These are phyloP conservation scores for Antennarius maculatus DNA, from an alignment of 2,797 vertebrate species.

Conservation along the genomic window DNA sequence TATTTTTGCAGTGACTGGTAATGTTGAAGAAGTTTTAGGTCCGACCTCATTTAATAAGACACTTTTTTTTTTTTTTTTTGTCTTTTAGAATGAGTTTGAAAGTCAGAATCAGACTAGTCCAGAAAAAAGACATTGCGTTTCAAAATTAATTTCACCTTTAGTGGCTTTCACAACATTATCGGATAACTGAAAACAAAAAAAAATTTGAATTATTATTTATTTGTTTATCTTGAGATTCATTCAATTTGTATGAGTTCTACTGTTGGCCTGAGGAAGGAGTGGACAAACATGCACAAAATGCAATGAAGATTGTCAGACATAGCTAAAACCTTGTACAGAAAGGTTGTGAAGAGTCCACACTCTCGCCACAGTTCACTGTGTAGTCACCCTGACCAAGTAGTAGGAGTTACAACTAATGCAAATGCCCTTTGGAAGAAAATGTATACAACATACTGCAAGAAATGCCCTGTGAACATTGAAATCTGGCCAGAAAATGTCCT, in stretches of 20 bases:
- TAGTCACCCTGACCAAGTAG: slow-evolving; percentile 11
- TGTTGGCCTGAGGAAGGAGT: not conserved
- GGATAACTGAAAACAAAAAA: too few relatives aligned
- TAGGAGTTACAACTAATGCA: slow-evolving; percentile 24
- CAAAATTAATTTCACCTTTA: too few relatives aligned
- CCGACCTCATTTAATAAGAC: too few relatives aligned
- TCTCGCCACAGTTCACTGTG: slow-evolving; percentile 20
- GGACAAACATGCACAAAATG: slow-evolving; percentile 4
- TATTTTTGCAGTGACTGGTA: too few relatives aligned
- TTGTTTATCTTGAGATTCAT: not conserved
- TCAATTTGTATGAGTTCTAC: not conserved
- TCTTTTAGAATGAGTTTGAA: not conserved
- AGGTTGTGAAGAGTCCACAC: not conserved
- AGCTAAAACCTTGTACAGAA: slow-evolving; percentile 21
- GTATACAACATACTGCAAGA: slow-evolving; percentile 1
- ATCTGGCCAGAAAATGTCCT: slow-evolving; percentile 2
- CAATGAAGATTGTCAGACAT: slow-evolving; percentile 7
- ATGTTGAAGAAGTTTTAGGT: too few relatives aligned
- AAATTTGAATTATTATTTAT: too few relatives aligned
- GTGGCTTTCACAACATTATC: too few relatives aligned
- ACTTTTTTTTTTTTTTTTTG: not conserved
- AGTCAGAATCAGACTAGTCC: too few relatives aligned
- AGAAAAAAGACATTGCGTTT: too few relatives aligned
- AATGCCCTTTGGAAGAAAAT: slow-evolving; percentile 16
- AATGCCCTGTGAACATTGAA: slow-evolving; percentile 11